A percentile compares a stretch with the other conserved stretches of the same genome.
Evolutionary conservation across 2,797 vertebrate species (phyloP).

Genomic region (Galaxias olidus): DNA sequence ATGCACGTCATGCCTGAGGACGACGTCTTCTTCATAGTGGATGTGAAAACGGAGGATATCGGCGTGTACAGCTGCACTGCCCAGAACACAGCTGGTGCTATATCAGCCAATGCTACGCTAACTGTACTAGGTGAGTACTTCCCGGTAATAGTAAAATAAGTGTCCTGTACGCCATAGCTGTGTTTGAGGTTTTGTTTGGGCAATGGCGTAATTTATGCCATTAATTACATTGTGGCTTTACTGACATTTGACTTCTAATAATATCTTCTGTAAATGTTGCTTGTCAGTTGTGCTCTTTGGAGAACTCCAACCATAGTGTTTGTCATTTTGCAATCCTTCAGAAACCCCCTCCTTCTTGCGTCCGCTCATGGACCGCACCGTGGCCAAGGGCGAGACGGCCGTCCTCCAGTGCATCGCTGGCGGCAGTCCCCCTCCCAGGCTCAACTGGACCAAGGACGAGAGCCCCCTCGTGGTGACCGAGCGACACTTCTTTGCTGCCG

Average conservation of each 20-base stretch:
- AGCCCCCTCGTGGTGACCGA: conserved; percentile 88
- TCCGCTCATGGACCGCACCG: conserved; percentile 86
- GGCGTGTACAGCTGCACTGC: conserved; percentile 97
- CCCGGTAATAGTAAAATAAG: too few relatives aligned
- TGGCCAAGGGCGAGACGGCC: conserved; percentile 92
- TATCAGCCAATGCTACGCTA: conserved; percentile 92
- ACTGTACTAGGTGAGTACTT: conserved; percentile 92
- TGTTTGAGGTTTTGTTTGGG: too few relatives aligned
- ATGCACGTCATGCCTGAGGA: conserved; percentile 99
- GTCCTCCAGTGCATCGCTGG: conserved; percentile 97
- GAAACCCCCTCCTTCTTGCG: conserved; percentile 94
- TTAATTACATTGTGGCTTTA: too few relatives aligned
- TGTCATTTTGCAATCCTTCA: too few relatives aligned
- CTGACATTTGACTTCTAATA: too few relatives aligned
- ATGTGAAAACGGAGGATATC: conserved; percentile 93
- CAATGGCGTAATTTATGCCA: too few relatives aligned
- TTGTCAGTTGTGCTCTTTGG: too few relatives aligned
- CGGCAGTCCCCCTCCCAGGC: conserved; percentile 88
- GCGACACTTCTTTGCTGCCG: conserved; percentile 95
- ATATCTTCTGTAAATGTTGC: too few relatives aligned
- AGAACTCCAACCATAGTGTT: too few relatives aligned
- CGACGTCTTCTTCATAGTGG: conserved; percentile 96
- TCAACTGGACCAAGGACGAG: conserved; percentile 98
- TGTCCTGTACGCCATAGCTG: too few relatives aligned
- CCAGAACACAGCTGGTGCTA: conserved; percentile 91